Evolutionary conservation across 2,888 invertebrate species (phyloP).

Genomic region (Amblyjoppa proteus): DNA sequence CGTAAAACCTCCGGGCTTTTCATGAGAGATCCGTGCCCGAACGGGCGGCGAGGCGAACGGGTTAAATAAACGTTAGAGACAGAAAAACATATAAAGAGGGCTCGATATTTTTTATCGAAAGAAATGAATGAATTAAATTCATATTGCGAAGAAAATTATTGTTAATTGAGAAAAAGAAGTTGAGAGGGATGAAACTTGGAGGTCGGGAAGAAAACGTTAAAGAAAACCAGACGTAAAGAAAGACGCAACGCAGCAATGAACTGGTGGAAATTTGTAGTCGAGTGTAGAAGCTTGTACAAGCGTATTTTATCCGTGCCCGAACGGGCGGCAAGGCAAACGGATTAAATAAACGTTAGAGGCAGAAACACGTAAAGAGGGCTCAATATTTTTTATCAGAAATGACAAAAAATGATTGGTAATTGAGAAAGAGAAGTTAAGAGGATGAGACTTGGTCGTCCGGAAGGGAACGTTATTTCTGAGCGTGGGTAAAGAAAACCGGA

Average conservation of each 20-base stretch:
- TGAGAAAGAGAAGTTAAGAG: too few relatives aligned
- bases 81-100: background rate
- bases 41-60: conserved; percentile 21
- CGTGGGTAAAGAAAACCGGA: too few relatives aligned
- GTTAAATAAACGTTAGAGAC: background rate
- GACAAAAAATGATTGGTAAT: too few relatives aligned
- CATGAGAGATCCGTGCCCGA: conserved; percentile 75
- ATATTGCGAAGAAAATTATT: too few relatives aligned
- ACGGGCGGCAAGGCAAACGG: conserved; percentile 12
- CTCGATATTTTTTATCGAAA: background rate
- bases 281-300: background rate
- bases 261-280: background rate
- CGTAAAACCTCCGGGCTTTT: conserved; percentile 82
- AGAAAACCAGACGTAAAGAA: too few relatives aligned
- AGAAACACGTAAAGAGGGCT: background rate
- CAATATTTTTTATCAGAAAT: background rate
- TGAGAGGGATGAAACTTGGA: too few relatives aligned
- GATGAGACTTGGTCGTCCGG: too few relatives aligned
- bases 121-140: too few relatives aligned
- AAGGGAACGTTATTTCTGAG: too few relatives aligned
- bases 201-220: too few relatives aligned
- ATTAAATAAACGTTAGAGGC: background rate
- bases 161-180: too few relatives aligned
- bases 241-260: background rate
- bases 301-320: conserved; percentile 56